phyloP scores from a whole-genome alignment of 2,888 invertebrate genomes.

The Unio pictorum region DNA sequence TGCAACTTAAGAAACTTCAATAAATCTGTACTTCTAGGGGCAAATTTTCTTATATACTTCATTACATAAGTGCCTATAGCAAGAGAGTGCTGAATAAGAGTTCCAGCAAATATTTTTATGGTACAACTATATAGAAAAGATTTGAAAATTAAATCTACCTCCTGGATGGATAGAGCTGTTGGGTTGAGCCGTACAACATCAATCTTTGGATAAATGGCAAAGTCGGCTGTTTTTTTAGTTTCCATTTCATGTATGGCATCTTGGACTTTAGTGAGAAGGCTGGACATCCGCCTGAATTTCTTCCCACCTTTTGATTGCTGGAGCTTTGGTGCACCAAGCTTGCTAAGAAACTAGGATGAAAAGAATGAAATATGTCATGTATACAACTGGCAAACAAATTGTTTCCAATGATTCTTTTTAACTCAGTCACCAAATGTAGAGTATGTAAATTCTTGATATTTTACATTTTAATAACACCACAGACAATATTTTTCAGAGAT shows the following conservation, averaged over 20 bases:
- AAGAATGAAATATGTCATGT: background rate
- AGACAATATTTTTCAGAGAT: too few species aligned
- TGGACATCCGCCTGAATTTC: slow-evolving; percentile 35
- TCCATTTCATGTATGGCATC: slow-evolving; percentile 44
- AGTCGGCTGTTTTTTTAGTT: slow-evolving; percentile 32
- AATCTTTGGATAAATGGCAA: slow-evolving; percentile 63
- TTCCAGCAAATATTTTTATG: background rate
- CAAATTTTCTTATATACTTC: too few species aligned
- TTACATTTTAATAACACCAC: too few species aligned
- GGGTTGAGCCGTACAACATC: slow-evolving; percentile 63
- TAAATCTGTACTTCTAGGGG: too few species aligned
- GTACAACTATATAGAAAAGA: background rate
- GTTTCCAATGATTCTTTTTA: too few species aligned
- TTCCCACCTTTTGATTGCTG: slow-evolving; percentile 30
- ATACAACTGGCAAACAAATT: background rate
- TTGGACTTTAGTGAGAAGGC: slow-evolving; percentile 35
- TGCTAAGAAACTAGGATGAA: slow-evolving; percentile 18
- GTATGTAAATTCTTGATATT: too few species aligned
- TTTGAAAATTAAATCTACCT: slow-evolving; percentile 45
- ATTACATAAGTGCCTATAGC: too few species aligned
- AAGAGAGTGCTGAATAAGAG: too few species aligned
- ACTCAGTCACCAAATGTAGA: too few species aligned
- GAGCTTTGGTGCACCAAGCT: slow-evolving; percentile 26
- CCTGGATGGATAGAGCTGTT: slow-evolving; percentile 57
- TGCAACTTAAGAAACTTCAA: too few species aligned